These are phyloP conservation scores for Craterocephalus amniculus DNA, from an alignment of 2,797 vertebrate species.

Conservation along the genomic window DNA sequence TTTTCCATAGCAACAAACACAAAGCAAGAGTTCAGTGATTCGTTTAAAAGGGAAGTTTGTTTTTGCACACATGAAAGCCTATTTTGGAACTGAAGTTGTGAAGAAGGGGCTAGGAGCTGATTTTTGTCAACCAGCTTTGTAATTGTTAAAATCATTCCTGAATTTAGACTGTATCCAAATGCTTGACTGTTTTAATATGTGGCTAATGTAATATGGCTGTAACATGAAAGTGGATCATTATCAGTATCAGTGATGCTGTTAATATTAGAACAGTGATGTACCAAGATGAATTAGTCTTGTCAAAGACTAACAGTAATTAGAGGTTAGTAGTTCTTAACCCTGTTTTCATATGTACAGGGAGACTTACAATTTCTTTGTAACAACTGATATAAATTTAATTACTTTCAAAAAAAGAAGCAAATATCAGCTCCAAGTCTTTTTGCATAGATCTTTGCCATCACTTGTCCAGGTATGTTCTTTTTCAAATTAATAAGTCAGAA, in stretches of 20 bases:
- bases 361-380: neutral
- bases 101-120: neutral
- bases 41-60: neutral
- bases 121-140: neutral
- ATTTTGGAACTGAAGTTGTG: neutral
- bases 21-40: constrained; percentile 1
- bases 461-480: neutral
- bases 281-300: neutral
- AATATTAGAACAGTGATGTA: neutral
- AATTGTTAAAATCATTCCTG: neutral
- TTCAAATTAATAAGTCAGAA: neutral
- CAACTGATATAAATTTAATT: neutral
- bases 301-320: neutral
- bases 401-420: neutral
- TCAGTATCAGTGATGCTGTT: neutral
- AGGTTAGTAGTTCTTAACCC: neutral
- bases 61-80: neutral
- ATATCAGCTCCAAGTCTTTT: neutral
- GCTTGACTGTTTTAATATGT: neutral
- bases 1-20: neutral
- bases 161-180: neutral
- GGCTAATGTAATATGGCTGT: neutral
- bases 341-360: neutral
- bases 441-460: neutral
- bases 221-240: neutral